These are phyloP conservation scores for Spinus olivaceus DNA, from an alignment of 2,797 vertebrate genomes.

Conservation along the genomic window DNA sequence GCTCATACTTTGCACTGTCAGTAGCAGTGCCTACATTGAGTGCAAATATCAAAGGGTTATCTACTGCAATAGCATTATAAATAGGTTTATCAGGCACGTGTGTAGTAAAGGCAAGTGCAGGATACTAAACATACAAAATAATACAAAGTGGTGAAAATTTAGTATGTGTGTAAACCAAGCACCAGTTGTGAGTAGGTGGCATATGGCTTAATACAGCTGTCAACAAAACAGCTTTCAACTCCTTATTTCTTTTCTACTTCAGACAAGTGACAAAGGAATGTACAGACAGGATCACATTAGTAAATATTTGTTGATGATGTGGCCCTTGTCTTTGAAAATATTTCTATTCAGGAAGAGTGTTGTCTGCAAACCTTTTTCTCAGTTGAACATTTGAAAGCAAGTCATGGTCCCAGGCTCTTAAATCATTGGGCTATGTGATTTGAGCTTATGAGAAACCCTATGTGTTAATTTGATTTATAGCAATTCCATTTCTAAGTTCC, in stretches of 20 bases:
- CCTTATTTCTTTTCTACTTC: neutral
- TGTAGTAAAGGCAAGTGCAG: neutral
- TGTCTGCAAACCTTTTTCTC: neutral
- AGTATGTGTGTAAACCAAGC: neutral
- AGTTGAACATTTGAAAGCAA: neutral
- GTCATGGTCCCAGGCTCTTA: neutral
- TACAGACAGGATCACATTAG: neutral
- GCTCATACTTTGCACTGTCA: neutral
- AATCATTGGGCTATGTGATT: neutral
- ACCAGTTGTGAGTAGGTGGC: neutral
- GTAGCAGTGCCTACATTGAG: neutral
- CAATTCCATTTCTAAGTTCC: neutral
- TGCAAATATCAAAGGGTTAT: neutral
- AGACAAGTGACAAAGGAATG: neutral
- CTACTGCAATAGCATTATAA: neutral
- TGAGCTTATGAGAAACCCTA: neutral
- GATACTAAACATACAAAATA: neutral
- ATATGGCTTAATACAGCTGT: neutral
- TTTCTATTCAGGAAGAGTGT: neutral
- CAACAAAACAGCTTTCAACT: neutral
- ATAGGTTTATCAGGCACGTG: neutral
- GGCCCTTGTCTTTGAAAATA: neutral
- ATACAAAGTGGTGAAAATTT: neutral
- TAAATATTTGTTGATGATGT: neutral
- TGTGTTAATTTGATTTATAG: neutral